Base-by-base conservation (phyloP, 2,888 invertebrate genomes). In the Rhimphoctona megacephalus region DNA sequence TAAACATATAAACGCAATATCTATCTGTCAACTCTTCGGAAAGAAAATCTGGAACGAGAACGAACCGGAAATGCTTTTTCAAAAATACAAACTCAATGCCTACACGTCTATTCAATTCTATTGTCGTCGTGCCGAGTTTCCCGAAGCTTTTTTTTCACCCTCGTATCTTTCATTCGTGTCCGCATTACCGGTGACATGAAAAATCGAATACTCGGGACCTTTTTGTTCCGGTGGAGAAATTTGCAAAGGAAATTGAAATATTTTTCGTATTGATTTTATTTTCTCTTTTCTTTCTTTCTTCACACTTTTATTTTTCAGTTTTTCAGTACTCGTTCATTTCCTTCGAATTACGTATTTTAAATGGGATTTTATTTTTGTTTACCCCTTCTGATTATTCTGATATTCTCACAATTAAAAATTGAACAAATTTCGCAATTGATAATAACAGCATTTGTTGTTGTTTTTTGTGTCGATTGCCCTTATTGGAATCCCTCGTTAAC, bases 11-110 rank as follows among this genome's bases (percentile, higher is more conserved):
- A 19, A 54, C 17, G 2, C 22, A 30, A 17, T 67, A 39, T 43
- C 22, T 25, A 33, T 43, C 19, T 25, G 30, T 66, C 49, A 52
- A 66, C 49, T 66, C 49, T 66, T 17, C 43, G 19, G 6, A 61
- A 66, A 66, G 22, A 36, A 66, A 66, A 77, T 77, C 66, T 66
- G 33, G 66, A 66, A 61, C 49, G 49, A n/a, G 57, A 57, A 52
- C 73, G 30, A 79, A 74, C 82, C 61, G 30, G 52, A 61, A 83
- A 79, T 64, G 73, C 69, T 83, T 79, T 85, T 82, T 72, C 30
- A 19, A 57, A 83, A 85, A 80, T 83, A 49, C 81, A 52, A 81
- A 61, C 72, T 36, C 66, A 33, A 33, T 66, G 19, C 46, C 43
- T 77, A 25, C 66, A 25, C 33, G 39, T 49, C 70, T 77, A 17